Evolutionary conservation across 2,113 vertebrate species (phyloP).

Genomic region (Diphyllodes magnificus): DNA sequence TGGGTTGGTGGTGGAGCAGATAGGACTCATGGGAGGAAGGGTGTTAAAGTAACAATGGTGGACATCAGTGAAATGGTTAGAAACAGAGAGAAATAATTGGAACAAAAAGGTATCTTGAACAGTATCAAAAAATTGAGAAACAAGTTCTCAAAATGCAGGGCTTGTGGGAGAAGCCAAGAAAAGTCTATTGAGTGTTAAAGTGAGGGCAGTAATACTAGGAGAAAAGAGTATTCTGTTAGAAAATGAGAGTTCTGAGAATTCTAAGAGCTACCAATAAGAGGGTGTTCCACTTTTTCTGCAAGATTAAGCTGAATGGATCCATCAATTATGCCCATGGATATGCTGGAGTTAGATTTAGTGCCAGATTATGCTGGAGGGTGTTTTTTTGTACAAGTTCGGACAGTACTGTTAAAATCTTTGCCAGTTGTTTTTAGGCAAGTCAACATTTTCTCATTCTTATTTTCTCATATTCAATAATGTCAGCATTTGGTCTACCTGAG

Average conservation of each 20-base stretch:
- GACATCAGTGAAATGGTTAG: neutral
- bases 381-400: neutral
- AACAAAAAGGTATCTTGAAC: neutral
- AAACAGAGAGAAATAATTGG: neutral
- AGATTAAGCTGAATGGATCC: neutral
- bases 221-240: neutral
- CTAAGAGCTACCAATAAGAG: neutral
- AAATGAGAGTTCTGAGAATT: neutral
- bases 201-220: neutral
- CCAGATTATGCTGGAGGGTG: neutral
- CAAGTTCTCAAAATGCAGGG: neutral
- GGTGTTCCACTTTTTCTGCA: neutral
- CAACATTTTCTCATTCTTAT: neutral
- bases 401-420: neutral
- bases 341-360: neutral
- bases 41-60: neutral
- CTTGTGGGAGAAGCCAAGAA: neutral
- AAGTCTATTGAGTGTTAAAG: neutral
- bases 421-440: neutral
- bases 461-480: neutral
- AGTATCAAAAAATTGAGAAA: neutral
- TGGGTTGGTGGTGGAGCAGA: neutral
- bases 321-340: neutral
- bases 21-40: neutral
- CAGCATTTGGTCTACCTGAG: conserved; percentile 1